A percentile compares a stretch with the other conserved stretches of the same genome.
phyloP scores from a whole-genome alignment of 2,888 invertebrate species.

The Conops quadrifasciatus region DNA sequence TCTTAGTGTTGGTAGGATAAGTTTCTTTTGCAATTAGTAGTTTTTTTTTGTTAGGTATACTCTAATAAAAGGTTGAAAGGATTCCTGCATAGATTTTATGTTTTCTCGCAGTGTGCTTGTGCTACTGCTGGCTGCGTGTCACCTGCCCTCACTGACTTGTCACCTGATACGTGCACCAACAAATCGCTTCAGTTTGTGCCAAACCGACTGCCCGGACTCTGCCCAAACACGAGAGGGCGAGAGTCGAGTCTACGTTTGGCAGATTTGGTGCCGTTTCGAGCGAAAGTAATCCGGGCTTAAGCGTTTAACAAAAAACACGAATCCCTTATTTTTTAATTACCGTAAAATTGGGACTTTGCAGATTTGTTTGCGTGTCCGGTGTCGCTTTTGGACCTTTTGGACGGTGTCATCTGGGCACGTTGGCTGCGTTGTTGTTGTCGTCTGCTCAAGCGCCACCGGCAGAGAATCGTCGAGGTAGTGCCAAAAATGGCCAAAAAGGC shows the following conservation, averaged over 20 bases:
- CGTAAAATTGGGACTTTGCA: constrained; percentile 28
- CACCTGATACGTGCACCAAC: constrained; percentile 41
- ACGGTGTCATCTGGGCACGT: not conserved
- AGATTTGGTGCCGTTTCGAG: constrained; percentile 11
- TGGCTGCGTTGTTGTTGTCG: not conserved
- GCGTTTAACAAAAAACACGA: constrained; percentile 9
- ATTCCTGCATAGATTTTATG: no score
- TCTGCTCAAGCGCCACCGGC: constrained; percentile 10
- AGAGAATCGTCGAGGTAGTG: not conserved
- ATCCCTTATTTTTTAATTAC: constrained; percentile 33
- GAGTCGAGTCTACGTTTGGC: not conserved
- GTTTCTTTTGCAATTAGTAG: not conserved
- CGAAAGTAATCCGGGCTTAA: constrained; percentile 23
- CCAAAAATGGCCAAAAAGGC: constrained; percentile 11
- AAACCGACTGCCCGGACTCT: no score
- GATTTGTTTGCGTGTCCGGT: not conserved
- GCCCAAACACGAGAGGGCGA: not conserved
- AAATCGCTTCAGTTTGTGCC: constrained; percentile 44
- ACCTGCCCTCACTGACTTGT: constrained; percentile 40
- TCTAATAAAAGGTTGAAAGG: no score
- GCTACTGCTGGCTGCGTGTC: constrained; percentile 37
- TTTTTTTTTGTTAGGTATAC: no score
- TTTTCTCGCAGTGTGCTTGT: constrained; percentile 5
- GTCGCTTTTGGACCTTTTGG: not conserved
- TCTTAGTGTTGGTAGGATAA: not conserved